These are phyloP conservation scores for Abrostola triplasia DNA, from an alignment of 2,888 invertebrate species.

Conservation along the genomic window DNA sequence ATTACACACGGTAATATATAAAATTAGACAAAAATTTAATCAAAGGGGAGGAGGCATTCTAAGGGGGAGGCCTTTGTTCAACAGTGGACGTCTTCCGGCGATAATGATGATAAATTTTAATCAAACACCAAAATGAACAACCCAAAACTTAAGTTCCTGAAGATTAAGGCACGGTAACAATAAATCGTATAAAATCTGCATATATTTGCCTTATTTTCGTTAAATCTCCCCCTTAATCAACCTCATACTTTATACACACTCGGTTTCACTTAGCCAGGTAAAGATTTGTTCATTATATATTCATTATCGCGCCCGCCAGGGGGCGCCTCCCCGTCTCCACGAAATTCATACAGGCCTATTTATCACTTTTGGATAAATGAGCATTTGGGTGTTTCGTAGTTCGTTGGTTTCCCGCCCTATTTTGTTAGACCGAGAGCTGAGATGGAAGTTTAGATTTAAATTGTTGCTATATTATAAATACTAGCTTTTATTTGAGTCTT, in stretches of 20 bases:
- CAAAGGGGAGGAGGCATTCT: too few species aligned
- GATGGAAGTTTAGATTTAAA: neutral
- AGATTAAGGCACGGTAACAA: neutral
- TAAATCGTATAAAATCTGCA: neutral
- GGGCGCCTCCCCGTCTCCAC: conserved; percentile 49
- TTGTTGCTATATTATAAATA: neutral
- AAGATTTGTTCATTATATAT: conserved; percentile 78
- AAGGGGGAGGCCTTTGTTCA: too few species aligned
- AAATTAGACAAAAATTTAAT: too few species aligned
- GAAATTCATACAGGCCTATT: conserved; percentile 79
- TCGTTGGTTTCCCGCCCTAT: conserved; percentile 58
- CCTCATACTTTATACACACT: conserved; percentile 43
- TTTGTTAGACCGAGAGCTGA: conserved; percentile 45
- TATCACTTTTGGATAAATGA: conserved; percentile 84
- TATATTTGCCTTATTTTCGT: conserved; percentile 3
- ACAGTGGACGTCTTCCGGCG: too few species aligned
- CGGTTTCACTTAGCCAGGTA: conserved; percentile 60
- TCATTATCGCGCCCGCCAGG: conserved; percentile 67
- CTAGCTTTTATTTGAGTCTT: neutral
- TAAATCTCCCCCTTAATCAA: conserved; percentile 12
- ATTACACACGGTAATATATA: too few species aligned
- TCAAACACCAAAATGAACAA: conserved; percentile 13
- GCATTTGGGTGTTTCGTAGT: conserved; percentile 71
- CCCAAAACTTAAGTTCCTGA: conserved; percentile 29
- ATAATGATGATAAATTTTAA: too few species aligned